These are phyloP conservation scores for Myotis yumanensis DNA, from an alignment of 2,113 vertebrate species.

Conservation along the genomic window DNA sequence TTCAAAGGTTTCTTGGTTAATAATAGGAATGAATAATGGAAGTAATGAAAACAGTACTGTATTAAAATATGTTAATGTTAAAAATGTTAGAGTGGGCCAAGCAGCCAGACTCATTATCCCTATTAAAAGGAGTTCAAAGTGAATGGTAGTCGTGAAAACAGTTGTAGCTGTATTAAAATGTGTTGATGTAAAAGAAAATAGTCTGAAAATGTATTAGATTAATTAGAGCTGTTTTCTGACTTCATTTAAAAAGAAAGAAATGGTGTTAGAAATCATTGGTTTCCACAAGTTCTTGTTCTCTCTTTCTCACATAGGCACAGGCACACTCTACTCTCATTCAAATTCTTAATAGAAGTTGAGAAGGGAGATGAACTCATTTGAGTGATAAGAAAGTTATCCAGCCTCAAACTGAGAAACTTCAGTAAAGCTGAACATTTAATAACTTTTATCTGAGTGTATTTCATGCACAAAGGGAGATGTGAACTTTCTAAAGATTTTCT, in stretches of 20 bases:
- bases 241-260: constrained; percentile 52
- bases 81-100: constrained; percentile 33
- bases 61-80: constrained; percentile 54
- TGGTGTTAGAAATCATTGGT: neutral
- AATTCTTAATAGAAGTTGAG: neutral
- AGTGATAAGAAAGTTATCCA: neutral
- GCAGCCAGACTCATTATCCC: neutral
- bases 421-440: neutral
- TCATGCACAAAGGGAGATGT: neutral
- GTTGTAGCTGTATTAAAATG: constrained; percentile 26
- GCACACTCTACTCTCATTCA: neutral
- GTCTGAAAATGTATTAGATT: constrained; percentile 33
- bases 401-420: neutral
- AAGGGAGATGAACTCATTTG: neutral
- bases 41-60: constrained; percentile 40
- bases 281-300: neutral
- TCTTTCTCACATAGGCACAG: neutral
- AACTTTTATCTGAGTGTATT: neutral
- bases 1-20: constrained; percentile 58
- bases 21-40: constrained; percentile 59
- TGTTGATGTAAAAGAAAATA: constrained; percentile 14
- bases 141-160: neutral
- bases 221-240: constrained; percentile 55
- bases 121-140: constrained; percentile 32
- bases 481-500: neutral